Conservation (phyloP, 2,888 invertebrate genomes). For the Miltochrista miniata region DNA sequence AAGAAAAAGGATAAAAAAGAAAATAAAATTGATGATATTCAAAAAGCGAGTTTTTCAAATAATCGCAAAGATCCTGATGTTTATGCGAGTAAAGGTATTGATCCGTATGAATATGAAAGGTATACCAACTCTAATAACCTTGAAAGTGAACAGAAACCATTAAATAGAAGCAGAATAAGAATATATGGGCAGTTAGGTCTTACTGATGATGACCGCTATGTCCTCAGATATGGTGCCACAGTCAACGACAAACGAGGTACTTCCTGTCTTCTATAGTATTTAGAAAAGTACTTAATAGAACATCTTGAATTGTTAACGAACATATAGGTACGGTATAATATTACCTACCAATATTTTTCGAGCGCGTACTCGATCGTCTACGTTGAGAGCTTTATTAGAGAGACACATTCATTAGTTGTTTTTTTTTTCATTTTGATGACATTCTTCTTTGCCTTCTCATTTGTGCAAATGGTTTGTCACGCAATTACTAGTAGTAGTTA, state of each 20-base stretch:
- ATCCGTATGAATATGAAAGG: neutral
- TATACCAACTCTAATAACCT: neutral
- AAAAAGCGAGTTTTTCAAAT: neutral
- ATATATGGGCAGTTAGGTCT: slow-evolving; percentile 65
- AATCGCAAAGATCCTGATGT: neutral
- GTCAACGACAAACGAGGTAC: slow-evolving; percentile 61
- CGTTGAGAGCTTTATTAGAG: too few species aligned
- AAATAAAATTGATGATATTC: slow-evolving; percentile 1
- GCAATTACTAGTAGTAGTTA: too few species aligned
- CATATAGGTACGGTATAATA: too few species aligned
- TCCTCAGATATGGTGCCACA: slow-evolving; percentile 64
- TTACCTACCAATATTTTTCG: too few species aligned
- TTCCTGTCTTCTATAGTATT: too few species aligned
- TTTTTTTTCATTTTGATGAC: too few species aligned
- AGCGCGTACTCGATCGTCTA: too few species aligned
- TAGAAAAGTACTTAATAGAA: too few species aligned
- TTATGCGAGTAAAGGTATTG: neutral
- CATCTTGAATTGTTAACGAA: too few species aligned
- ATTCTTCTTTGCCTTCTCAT: too few species aligned
- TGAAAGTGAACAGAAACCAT: neutral
- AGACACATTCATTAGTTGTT: too few species aligned
- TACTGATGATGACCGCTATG: slow-evolving; percentile 58
- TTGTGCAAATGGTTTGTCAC: too few species aligned
- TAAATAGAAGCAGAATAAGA: slow-evolving; percentile 49
- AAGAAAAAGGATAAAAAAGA: slow-evolving; percentile 39